Base-by-base conservation (phyloP, 2,797 vertebrate species). In the Sebastes alutus region DNA sequence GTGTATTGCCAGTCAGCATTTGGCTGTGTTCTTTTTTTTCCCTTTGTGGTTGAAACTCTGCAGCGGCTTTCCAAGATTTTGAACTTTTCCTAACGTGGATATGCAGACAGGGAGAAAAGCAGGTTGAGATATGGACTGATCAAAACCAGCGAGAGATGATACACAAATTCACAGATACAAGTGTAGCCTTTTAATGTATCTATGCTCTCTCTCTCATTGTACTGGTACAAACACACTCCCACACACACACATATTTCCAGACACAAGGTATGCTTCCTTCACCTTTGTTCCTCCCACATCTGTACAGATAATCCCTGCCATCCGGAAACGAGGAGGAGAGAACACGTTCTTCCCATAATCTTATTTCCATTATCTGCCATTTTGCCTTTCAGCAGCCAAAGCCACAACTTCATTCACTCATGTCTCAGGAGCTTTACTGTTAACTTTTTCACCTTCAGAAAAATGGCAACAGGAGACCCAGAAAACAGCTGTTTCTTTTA, bases 401-500 rank as follows among this genome's bases (percentile, higher is more conserved):
- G 73, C 59, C 30, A 85, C 22, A 55, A 22, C 58, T 59, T 66
- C 12, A 72, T 69, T 72, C 60, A 55, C 30, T 71, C 12, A 18
- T 4, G 12, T 78, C 35, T 11, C 23, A 63, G 8, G 14, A 71
- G 20, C 46, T 62, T 29, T 46, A 58, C 32, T 65, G 59, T 65
- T n/a, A 52, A 42, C 12, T 23, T 76, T 63, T 63, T 71, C 4
- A 73, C 56, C 14, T 82, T 42, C 32, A 38, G 30, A 61, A 84
- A 72, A 82, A 70, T 68, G 85, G 84, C 84, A 84, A 58, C 35
- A 52, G 74, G 54, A 76, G 64, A 82, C 22, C 54, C 32, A 82
- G n/a, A 76, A 79, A 91, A 80, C 82, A 86, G 78, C 80, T 88
- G 85, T 80, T 89, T 81, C 33, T 83, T 77, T 66, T 88, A 46